A percentile compares a stretch with the other conserved stretches of the same genome.
phyloP scores from a whole-genome alignment of 1,140 invertebrate genomes.

The Carposina sasakii region DNA sequence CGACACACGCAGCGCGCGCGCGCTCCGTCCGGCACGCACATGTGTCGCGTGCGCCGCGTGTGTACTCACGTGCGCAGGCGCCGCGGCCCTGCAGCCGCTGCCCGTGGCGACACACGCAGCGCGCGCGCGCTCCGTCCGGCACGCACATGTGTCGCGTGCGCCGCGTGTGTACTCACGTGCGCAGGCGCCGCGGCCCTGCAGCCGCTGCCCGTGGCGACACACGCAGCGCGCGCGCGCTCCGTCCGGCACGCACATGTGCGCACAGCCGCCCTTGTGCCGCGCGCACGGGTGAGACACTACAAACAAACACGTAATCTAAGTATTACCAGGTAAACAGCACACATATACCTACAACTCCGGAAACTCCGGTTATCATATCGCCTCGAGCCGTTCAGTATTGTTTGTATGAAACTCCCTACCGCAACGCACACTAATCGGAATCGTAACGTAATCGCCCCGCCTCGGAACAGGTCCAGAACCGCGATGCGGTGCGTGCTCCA shows the following conservation, averaged over 20 bases:
- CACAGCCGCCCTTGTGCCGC: conserved; percentile 79
- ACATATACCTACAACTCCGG: too few relatives aligned
- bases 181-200: conserved; percentile 74
- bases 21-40: conserved; percentile 74
- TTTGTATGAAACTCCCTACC: too few relatives aligned
- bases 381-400: too few relatives aligned
- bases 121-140: conserved; percentile 65
- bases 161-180: conserved; percentile 66
- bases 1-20: conserved; percentile 79
- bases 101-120: conserved; percentile 82
- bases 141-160: not conserved
- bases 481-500: too few relatives aligned
- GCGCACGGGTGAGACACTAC: conserved; percentile 81
- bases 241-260: conserved; percentile 78
- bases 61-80: too few relatives aligned
- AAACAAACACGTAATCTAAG: conserved; percentile 26
- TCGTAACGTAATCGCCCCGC: too few relatives aligned
- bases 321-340: too few relatives aligned
- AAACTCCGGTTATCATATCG: too few relatives aligned
- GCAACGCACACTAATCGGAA: too few relatives aligned
- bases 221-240: conserved; percentile 76
- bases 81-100: conserved; percentile 71
- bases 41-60: too few relatives aligned
- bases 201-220: conserved; percentile 79
- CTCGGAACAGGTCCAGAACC: too few relatives aligned